Evolutionary conservation across 2,888 invertebrate genomes (phyloP).

Genomic region (Euproctis similis): DNA sequence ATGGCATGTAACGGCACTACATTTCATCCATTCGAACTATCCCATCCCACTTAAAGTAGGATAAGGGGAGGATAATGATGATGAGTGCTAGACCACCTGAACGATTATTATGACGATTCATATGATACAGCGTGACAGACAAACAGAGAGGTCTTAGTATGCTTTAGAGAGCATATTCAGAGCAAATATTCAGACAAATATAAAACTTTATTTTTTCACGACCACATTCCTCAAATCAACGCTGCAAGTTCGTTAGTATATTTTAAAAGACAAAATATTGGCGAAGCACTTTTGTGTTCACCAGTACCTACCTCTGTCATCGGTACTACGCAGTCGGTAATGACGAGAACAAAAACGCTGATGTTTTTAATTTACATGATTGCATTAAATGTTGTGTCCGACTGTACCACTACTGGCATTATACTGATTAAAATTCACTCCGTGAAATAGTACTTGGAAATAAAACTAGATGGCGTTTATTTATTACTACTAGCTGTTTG

Average conservation of each 20-base stretch:
- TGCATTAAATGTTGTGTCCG: slow-evolving; percentile 26
- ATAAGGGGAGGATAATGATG: no score
- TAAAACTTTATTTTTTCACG: slow-evolving; percentile 7
- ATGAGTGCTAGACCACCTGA: no score
- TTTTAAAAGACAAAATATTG: slow-evolving; percentile 12
- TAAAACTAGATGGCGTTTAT: background rate
- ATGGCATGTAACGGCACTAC: no score
- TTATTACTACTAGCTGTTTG: no score
- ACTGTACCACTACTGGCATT: slow-evolving; percentile 39
- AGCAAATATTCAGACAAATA: no score
- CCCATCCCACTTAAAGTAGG: no score
- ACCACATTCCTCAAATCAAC: slow-evolving; percentile 12
- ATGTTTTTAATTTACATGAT: slow-evolving; percentile 35
- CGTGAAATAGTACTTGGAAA: background rate
- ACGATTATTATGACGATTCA: no score
- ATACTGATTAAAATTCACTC: slow-evolving; percentile 37
- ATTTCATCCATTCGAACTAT: no score
- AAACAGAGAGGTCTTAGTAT: no score
- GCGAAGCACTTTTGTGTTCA: slow-evolving; percentile 19
- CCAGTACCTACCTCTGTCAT: slow-evolving; percentile 30
- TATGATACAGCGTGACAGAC: no score
- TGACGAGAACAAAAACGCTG: slow-evolving; percentile 25
- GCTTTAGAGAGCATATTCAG: no score
- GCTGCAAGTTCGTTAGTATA: slow-evolving; percentile 18
- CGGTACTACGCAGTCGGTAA: slow-evolving; percentile 27